Evolutionary conservation across 2,797 vertebrate genomes (phyloP).

Genomic region (Pristis pectinata): DNA sequence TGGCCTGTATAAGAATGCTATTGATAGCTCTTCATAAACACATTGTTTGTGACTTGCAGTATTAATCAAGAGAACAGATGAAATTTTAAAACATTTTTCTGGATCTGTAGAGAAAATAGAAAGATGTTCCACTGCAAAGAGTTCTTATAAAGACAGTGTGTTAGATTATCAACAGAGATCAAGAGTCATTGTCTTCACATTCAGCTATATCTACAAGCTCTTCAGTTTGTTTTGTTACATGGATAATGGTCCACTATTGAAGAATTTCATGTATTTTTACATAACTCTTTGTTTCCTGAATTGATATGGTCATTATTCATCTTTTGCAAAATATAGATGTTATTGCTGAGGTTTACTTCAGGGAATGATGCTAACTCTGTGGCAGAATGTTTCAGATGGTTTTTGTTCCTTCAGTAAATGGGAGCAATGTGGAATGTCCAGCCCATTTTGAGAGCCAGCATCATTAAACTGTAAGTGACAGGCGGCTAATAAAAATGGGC

Average conservation of each 20-base stretch:
- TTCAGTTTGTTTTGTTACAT: neutral
- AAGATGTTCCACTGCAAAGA: neutral
- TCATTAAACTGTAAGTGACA: neutral
- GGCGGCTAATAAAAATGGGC: neutral
- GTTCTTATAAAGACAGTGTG: neutral
- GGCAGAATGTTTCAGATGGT: neutral
- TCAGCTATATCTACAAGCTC: too few species aligned
- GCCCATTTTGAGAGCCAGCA: neutral
- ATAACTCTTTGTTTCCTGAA: neutral
- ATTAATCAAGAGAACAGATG: neutral
- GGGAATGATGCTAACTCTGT: neutral
- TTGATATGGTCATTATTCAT: neutral
- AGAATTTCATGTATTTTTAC: neutral
- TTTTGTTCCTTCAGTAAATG: neutral
- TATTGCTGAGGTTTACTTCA: neutral
- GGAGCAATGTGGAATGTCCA: neutral
- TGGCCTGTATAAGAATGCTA: neutral
- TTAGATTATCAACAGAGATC: neutral
- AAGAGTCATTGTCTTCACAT: neutral
- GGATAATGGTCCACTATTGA: neutral
- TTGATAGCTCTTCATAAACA: neutral
- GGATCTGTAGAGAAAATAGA: neutral
- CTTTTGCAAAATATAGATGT: neutral
- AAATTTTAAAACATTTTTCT: conserved; percentile 10
- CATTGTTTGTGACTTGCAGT: neutral